Conservation (phyloP, 2,113 vertebrate species). For the Tinamus guttatus region DNA sequence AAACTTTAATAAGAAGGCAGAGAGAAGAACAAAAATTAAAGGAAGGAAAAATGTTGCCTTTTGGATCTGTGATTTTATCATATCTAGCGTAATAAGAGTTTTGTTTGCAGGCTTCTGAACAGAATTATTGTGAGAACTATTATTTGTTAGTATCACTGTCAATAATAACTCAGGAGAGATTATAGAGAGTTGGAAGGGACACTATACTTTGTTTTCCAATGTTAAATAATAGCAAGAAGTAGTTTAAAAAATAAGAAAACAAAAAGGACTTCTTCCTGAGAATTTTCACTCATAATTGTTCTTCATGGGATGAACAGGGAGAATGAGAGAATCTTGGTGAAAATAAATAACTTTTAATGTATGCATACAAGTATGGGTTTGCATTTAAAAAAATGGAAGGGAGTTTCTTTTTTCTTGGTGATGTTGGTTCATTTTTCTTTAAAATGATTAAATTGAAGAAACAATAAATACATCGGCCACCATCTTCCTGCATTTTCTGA, state of each 20-base stretch:
- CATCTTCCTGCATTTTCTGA: constrained; percentile 17
- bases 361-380: neutral
- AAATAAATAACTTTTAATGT: neutral
- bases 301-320: neutral
- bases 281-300: neutral
- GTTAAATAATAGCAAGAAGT: neutral
- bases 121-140: neutral
- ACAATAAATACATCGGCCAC: constrained; percentile 30
- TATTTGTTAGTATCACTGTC: neutral
- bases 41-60: neutral
- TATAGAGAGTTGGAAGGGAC: neutral
- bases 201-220: neutral
- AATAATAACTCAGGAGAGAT: neutral
- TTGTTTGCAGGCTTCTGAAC: neutral
- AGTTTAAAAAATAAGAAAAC: neutral
- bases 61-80: neutral
- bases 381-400: neutral
- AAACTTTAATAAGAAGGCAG: neutral
- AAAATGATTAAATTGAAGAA: constrained; percentile 26
- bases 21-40: neutral
- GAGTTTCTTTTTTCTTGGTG: neutral
- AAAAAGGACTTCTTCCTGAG: neutral
- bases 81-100: neutral
- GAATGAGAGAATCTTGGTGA: neutral
- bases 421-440: neutral